Conservation (phyloP, 2,797 vertebrate genomes). For the Poliocrania exsul region DNA sequence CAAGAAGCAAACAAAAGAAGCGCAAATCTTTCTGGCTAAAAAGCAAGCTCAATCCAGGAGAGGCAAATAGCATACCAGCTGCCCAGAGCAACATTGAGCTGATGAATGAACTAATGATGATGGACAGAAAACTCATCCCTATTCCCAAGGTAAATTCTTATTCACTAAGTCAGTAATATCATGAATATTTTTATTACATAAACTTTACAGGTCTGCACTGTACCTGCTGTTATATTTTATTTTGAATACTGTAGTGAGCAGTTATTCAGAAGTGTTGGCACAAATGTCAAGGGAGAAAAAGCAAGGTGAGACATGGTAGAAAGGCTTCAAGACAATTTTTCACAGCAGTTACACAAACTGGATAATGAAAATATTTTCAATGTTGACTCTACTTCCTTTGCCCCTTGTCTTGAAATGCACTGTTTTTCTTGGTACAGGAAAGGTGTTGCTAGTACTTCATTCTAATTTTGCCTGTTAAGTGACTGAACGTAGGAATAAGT, state of each 20-base stretch:
- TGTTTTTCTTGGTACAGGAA: neutral
- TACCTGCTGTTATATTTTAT: slow-evolving; percentile 40
- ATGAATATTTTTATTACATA: slow-evolving; percentile 68
- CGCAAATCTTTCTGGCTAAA: neutral
- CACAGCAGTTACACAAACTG: neutral
- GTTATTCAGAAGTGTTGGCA: neutral
- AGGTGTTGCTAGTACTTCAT: neutral
- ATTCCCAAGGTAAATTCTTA: slow-evolving; percentile 63
- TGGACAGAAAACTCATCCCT: slow-evolving; percentile 66
- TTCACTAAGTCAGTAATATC: slow-evolving; percentile 52
- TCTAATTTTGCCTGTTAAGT: neutral
- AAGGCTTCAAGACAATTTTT: neutral
- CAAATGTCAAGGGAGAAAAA: slow-evolving; percentile 25
- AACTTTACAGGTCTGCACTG: slow-evolving; percentile 46
- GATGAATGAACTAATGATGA: slow-evolving; percentile 63
- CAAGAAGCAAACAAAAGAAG: slow-evolving; percentile 44
- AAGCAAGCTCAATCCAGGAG: slow-evolving; percentile 37
- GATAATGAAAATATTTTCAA: neutral
- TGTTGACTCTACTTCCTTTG: neutral
- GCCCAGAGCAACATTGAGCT: slow-evolving; percentile 57
- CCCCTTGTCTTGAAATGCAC: neutral
- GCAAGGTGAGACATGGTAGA: neutral
- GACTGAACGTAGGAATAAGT: neutral
- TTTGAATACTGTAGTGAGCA: neutral
- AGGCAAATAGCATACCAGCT: slow-evolving; percentile 34